A percentile compares a stretch with the other conserved stretches of the same genome.
These are phyloP conservation scores for Chrysopilus asiliformis DNA, from an alignment of 2,888 invertebrate genomes.

Conservation along the genomic window DNA sequence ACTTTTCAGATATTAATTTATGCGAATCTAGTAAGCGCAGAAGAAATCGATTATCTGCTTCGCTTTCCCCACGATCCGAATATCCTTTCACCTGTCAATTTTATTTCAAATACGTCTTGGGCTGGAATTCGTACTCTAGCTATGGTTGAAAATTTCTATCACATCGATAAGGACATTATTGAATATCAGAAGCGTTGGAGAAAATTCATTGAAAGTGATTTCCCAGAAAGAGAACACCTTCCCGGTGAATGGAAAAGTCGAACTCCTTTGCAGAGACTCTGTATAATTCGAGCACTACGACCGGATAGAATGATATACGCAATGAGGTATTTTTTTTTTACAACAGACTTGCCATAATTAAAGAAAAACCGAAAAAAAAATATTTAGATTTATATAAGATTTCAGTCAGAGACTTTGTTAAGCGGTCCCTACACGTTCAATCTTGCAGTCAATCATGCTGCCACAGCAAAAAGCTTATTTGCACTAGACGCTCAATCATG, in stretches of 20 bases:
- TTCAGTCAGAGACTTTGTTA: too few relatives aligned
- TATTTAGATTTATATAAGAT: too few relatives aligned
- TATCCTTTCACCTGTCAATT: conserved; percentile 64
- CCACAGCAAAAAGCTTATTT: too few relatives aligned
- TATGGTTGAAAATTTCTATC: conserved; percentile 68
- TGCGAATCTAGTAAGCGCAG: conserved; percentile 47
- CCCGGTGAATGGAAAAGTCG: conserved; percentile 97
- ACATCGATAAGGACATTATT: conserved; percentile 83
- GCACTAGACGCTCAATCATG: too few relatives aligned
- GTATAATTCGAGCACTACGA: conserved; percentile 80
- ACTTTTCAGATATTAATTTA: conserved; percentile 48
- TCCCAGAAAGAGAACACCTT: conserved; percentile 83
- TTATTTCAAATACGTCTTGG: conserved; percentile 67
- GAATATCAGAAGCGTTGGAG: conserved; percentile 86
- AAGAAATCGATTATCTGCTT: conserved; percentile 78
- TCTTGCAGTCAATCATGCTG: too few relatives aligned
- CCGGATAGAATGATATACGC: conserved; percentile 94
- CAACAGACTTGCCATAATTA: too few relatives aligned
- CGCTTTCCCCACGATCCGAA: conserved; percentile 66
- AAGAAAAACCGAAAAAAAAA: too few relatives aligned
- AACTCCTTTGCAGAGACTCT: conserved; percentile 68
- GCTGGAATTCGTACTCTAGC: conserved; percentile 71
- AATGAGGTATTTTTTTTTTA: conserved; percentile 43
- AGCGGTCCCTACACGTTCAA: too few relatives aligned
- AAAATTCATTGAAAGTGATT: conserved; percentile 80